phyloP scores from a whole-genome alignment of 2,797 vertebrate genomes.

The Harpia harpyja region DNA sequence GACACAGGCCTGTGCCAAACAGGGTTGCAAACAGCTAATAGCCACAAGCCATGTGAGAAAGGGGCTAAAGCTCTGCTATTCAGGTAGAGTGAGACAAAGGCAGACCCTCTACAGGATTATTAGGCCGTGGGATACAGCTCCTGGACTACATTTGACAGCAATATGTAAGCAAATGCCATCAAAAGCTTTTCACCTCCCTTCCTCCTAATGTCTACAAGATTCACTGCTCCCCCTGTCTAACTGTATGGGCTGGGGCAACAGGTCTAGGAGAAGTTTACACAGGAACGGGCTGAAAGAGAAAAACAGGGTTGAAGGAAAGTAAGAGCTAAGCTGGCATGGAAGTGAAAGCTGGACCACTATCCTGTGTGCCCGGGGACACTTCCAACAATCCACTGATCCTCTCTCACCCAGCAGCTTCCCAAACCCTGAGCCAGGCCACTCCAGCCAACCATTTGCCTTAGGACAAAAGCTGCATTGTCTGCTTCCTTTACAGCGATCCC shows the following conservation, averaged over 20 bases:
- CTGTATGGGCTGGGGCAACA: accelerated
- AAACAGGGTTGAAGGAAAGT: neutral
- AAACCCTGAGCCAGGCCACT: neutral
- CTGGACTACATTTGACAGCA: neutral
- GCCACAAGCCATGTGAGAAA: neutral
- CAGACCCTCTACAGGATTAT: neutral
- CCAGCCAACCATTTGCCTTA: neutral
- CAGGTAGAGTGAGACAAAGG: neutral
- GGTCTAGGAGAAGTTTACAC: neutral
- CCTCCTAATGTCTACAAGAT: neutral
- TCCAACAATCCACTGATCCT: neutral
- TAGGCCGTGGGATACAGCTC: neutral
- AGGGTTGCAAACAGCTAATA: neutral
- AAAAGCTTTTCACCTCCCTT: neutral
- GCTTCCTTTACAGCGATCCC: neutral
- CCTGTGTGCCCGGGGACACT: neutral
- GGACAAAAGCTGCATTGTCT: neutral
- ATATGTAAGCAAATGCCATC: neutral
- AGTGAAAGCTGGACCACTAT: neutral
- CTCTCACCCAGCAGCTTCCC: neutral
- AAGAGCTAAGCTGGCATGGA: neutral
- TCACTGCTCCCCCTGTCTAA: neutral
- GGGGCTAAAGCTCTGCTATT: neutral
- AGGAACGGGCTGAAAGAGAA: neutral
- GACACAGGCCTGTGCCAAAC: neutral